Evolutionary conservation across 2,797 vertebrate species (phyloP).

Genomic region (Silurus lanzhouensis): DNA sequence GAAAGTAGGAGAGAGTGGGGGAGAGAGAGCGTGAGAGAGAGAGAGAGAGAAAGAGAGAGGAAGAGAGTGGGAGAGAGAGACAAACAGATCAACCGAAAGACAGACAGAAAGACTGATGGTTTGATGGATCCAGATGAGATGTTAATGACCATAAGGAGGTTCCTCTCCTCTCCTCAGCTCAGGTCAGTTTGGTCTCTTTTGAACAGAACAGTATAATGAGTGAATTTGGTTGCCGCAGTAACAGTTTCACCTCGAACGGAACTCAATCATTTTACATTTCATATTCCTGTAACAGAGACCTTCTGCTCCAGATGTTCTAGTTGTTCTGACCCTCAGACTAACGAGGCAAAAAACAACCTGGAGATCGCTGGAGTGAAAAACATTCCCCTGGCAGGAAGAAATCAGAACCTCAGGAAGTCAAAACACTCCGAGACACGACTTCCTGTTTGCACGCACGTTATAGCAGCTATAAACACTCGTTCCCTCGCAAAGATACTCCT

Average conservation of each 20-base stretch:
- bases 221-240: too few species aligned
- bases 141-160: background rate
- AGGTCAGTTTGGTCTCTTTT: background rate
- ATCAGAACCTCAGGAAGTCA: background rate
- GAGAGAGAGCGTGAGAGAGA: background rate
- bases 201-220: background rate
- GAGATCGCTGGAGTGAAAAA: background rate
- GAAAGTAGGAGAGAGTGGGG: background rate
- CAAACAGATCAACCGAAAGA: too few species aligned
- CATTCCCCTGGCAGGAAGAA: background rate
- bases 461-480: background rate
- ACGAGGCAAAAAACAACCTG: background rate
- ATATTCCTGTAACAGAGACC: background rate
- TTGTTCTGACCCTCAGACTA: background rate
- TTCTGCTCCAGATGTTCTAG: background rate
- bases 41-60: background rate
- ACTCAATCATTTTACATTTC: background rate
- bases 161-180: background rate
- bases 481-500: background rate
- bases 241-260: background rate
- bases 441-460: background rate
- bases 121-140: background rate
- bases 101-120: background rate
- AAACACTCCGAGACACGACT: background rate
- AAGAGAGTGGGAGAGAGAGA: background rate